Conservation (phyloP, 2,888 invertebrate genomes). For the Acanthoscelides obtectus region DNA sequence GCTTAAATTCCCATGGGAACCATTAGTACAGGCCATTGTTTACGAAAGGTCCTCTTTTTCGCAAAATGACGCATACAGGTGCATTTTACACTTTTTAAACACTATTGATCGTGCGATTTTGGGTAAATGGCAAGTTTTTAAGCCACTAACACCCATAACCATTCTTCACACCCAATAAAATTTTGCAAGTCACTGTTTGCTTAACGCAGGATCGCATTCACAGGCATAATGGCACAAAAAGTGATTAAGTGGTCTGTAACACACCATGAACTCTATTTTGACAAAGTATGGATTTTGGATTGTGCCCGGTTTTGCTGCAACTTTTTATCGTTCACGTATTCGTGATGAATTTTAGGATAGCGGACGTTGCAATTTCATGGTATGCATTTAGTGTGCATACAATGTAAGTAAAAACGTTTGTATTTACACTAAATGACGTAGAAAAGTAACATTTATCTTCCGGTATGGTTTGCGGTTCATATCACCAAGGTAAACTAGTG, state of each 20-base stretch:
- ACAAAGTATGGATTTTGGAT: background rate
- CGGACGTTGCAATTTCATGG: background rate
- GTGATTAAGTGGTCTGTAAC: background rate
- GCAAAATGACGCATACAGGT: background rate
- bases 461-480: too few relatives aligned
- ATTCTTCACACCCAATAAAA: background rate
- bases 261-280: background rate
- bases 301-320: background rate
- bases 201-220: background rate
- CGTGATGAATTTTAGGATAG: background rate
- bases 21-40: background rate
- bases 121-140: background rate
- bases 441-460: too few relatives aligned
- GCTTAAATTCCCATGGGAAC: background rate
- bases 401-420: too few relatives aligned
- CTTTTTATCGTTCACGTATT: background rate
- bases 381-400: background rate
- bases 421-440: too few relatives aligned
- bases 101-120: background rate
- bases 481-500: too few relatives aligned
- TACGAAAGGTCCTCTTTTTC: background rate
- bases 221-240: background rate
- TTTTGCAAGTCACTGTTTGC: background rate
- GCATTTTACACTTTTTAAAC: background rate
- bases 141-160: background rate